Percentiles rank a stretch among this genome's conserved stretches.
Evolutionary conservation across 2,797 vertebrate species (phyloP).

Genomic region (Poeciliopsis paucimaculata): DNA sequence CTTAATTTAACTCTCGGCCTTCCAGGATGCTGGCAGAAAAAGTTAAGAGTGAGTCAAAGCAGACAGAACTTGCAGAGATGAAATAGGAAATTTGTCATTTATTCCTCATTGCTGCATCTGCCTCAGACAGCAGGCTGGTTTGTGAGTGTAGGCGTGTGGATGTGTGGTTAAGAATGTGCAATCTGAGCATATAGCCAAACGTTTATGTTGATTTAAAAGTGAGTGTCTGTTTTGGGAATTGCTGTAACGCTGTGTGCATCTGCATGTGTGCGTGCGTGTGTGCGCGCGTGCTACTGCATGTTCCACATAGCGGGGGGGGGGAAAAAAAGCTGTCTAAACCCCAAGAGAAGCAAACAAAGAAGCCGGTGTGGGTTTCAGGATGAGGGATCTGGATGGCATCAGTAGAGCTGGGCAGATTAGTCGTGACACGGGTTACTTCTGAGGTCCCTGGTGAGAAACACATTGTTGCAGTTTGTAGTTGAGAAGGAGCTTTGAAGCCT

Average conservation of each 20-base stretch:
- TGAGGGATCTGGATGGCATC: slow-evolving; percentile 90
- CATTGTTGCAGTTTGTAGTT: slow-evolving; percentile 65
- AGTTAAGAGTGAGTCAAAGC: slow-evolving; percentile 91
- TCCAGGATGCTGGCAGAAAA: slow-evolving; percentile 86
- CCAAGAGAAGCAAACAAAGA: slow-evolving; percentile 89
- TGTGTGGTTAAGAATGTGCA: slow-evolving; percentile 6
- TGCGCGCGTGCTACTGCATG: slow-evolving; percentile 83
- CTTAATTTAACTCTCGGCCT: slow-evolving; percentile 85
- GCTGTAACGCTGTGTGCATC: slow-evolving; percentile 38
- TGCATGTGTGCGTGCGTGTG: slow-evolving; percentile 89
- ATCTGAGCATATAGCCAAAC: slow-evolving; percentile 24
- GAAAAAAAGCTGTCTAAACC: slow-evolving; percentile 56
- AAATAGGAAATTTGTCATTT: slow-evolving; percentile 88
- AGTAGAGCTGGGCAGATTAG: slow-evolving; percentile 84
- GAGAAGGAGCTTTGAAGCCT: slow-evolving; percentile 74
- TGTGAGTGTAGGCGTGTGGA: slow-evolving; percentile 34
- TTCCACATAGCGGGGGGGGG: slow-evolving; percentile 1
- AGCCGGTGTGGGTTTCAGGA: slow-evolving; percentile 93
- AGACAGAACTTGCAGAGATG: slow-evolving; percentile 83
- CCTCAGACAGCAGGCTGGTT: slow-evolving; percentile 65
- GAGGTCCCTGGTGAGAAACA: slow-evolving; percentile 86
- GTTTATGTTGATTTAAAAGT: slow-evolving; percentile 37
- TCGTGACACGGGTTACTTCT: slow-evolving; percentile 91
- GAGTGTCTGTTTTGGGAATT: slow-evolving; percentile 25
- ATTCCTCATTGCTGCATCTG: slow-evolving; percentile 76